phyloP scores from a whole-genome alignment of 2,797 vertebrate species.

The Rhinatrema bivittatum region DNA sequence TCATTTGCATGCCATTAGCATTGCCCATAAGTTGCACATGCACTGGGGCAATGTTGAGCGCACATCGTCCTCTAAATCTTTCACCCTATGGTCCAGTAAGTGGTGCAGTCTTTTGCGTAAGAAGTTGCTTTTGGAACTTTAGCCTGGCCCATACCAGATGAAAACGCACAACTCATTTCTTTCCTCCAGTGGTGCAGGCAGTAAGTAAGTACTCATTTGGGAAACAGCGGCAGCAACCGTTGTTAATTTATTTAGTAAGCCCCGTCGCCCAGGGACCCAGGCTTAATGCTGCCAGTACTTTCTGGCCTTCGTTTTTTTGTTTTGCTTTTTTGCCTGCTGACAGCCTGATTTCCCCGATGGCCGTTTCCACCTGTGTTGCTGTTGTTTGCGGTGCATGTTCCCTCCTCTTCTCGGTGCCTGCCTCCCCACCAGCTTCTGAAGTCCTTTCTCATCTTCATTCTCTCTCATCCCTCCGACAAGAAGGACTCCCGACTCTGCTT shows the following conservation, averaged over 20 bases:
- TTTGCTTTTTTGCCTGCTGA: too few species aligned
- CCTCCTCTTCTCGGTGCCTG: constrained; percentile 56
- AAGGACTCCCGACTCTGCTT: constrained; percentile 60
- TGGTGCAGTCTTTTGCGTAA: too few species aligned
- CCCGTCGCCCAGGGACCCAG: constrained; percentile 52
- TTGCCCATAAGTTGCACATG: too few species aligned
- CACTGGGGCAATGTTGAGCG: constrained; percentile 9
- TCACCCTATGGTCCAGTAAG: too few species aligned
- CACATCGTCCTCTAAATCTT: too few species aligned
- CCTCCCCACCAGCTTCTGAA: constrained; percentile 64
- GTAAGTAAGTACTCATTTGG: constrained; percentile 62
- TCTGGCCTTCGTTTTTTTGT: constrained; percentile 64
- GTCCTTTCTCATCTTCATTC: constrained; percentile 77
- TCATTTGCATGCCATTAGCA: too few species aligned
- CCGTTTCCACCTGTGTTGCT: constrained; percentile 69
- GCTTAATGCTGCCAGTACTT: constrained; percentile 52
- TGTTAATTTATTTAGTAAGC: constrained; percentile 67
- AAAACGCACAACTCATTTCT: constrained; percentile 57
- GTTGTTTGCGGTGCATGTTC: constrained; percentile 60
- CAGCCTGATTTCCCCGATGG: constrained; percentile 71
- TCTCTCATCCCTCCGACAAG: constrained; percentile 63
- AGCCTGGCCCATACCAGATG: constrained; percentile 44
- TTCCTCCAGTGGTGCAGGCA: constrained; percentile 59
- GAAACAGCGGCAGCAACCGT: constrained; percentile 54
- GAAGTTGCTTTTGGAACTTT: constrained; percentile 45